phyloP scores from a whole-genome alignment of 2,888 invertebrate species.

The Coelopa pilipes region DNA sequence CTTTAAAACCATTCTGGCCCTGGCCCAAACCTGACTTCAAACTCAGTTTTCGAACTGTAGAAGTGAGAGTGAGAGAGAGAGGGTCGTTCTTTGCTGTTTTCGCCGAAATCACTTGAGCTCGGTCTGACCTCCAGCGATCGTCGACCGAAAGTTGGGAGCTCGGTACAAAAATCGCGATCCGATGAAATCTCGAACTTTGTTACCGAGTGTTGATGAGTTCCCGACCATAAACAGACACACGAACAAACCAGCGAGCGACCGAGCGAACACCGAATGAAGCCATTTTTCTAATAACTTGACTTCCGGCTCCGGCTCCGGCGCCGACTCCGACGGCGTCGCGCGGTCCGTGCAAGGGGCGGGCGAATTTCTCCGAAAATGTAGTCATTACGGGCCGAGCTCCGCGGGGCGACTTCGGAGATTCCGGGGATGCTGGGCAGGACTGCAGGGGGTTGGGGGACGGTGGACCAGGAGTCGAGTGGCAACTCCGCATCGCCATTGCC shows the following conservation, averaged over 20 bases:
- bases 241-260: background rate
- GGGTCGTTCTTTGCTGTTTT: no score
- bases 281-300: background rate
- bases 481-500: no score
- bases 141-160: no score
- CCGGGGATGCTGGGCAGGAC: no score
- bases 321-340: background rate
- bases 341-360: background rate
- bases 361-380: conserved; percentile 6
- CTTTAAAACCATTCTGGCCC: no score
- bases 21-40: no score
- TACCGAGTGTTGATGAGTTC: conserved; percentile 1
- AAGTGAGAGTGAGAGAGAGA: no score
- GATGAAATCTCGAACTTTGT: background rate
- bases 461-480: no score
- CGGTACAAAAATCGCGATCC: background rate
- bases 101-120: no score
- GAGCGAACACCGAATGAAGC: background rate
- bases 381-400: background rate
- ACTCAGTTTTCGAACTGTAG: no score
- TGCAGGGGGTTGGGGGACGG: no score
- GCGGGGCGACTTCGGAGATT: background rate
- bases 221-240: background rate
- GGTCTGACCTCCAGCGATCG: no score
- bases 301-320: background rate